These are phyloP conservation scores for Anabacerthia variegaticeps DNA, from an alignment of 2,797 vertebrate genomes.

Conservation along the genomic window DNA sequence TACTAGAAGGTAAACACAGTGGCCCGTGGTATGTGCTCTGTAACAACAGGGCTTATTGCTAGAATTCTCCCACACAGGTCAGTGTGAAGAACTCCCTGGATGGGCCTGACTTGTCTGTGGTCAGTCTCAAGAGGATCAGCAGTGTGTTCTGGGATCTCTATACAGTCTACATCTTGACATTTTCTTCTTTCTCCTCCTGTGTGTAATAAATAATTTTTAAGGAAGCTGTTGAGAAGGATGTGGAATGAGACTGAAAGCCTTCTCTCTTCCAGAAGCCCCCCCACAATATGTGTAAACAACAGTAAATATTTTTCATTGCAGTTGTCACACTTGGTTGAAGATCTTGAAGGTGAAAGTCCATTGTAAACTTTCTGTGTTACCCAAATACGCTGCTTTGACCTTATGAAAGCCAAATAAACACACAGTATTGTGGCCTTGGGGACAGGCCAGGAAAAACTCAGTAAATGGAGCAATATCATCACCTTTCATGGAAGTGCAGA, in stretches of 20 bases:
- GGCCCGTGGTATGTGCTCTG: background rate
- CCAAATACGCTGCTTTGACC: conserved; percentile 10
- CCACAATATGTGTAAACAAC: background rate
- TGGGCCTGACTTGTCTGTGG: background rate
- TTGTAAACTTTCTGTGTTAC: conserved; percentile 36
- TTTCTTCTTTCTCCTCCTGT: background rate
- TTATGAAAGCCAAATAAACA: conserved; percentile 55
- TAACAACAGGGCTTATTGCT: background rate
- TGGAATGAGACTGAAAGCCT: background rate
- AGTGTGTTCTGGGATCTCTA: background rate
- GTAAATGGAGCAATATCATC: conserved; percentile 38
- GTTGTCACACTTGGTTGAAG: conserved; percentile 10
- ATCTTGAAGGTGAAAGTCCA: conserved; percentile 44
- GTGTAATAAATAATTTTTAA: background rate
- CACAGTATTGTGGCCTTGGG: conserved; percentile 24
- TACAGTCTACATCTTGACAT: background rate
- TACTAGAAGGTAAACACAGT: background rate
- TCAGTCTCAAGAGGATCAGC: background rate
- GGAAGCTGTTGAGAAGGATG: background rate
- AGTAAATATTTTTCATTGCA: conserved; percentile 26
- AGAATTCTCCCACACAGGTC: background rate
- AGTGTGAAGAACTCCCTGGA: background rate
- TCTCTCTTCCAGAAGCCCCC: background rate
- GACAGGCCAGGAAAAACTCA: conserved; percentile 45
- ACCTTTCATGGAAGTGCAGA: background rate